Evolutionary conservation across 2,113 vertebrate species (phyloP).

Genomic region (Phoenicopterus ruber): DNA sequence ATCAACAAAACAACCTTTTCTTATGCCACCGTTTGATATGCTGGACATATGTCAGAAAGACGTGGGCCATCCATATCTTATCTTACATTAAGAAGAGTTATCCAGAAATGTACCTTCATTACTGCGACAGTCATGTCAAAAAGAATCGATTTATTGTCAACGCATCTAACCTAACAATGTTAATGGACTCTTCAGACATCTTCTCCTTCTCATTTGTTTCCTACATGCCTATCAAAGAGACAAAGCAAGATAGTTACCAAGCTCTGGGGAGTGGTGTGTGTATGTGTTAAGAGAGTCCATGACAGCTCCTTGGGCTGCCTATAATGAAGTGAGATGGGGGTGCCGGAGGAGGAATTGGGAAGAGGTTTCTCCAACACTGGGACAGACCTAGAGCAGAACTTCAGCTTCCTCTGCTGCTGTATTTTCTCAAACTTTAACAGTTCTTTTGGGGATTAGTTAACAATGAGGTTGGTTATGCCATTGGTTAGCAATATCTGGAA

Average conservation of each 20-base stretch:
- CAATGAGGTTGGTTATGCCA: neutral
- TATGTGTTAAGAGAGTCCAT: conserved; percentile 46
- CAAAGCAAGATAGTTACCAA: conserved; percentile 63
- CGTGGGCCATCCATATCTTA: conserved; percentile 71
- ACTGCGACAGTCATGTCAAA: conserved; percentile 75
- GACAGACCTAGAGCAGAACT: neutral
- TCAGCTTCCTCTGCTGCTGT: conserved; percentile 31
- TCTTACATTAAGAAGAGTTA: conserved; percentile 72
- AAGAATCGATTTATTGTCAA: conserved; percentile 80
- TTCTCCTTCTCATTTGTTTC: conserved; percentile 78
- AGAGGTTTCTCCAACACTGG: neutral
- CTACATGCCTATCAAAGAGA: conserved; percentile 73
- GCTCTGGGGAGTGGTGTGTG: conserved; percentile 69
- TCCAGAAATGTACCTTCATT: conserved; percentile 79
- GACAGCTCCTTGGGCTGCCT: conserved; percentile 65
- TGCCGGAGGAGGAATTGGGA: neutral
- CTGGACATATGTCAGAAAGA: conserved; percentile 74
- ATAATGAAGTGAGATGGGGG: conserved; percentile 23
- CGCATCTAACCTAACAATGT: conserved; percentile 69
- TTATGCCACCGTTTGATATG: conserved; percentile 62
- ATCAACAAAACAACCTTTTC: conserved; percentile 71
- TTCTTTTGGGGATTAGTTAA: neutral
- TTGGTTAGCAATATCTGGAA: conserved; percentile 25
- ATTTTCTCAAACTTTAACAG: conserved; percentile 13
- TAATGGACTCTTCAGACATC: conserved; percentile 76